These are phyloP conservation scores for Lagorchestes hirsutus DNA, from an alignment of 2,797 vertebrate genomes.

Conservation along the genomic window DNA sequence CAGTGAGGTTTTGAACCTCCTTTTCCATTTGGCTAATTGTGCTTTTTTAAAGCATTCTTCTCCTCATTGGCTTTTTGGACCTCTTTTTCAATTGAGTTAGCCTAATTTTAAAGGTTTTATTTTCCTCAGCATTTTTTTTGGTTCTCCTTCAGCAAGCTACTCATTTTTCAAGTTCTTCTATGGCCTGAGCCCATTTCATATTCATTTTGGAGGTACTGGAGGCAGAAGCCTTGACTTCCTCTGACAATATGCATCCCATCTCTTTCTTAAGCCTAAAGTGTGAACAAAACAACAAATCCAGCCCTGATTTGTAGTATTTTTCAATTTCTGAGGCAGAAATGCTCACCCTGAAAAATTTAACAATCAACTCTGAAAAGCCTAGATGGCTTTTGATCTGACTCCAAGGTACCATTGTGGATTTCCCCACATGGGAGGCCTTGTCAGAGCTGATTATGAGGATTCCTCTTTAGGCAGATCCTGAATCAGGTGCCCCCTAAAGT, in stretches of 20 bases:
- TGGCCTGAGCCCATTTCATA: no score
- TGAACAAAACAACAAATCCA: not conserved
- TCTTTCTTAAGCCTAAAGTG: not conserved
- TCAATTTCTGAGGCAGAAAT: not conserved
- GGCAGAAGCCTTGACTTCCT: no score
- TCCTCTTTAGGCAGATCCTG: not conserved
- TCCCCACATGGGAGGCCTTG: not conserved
- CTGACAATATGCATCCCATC: not conserved
- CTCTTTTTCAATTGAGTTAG: no score
- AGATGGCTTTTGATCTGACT: not conserved
- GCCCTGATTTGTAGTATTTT: not conserved
- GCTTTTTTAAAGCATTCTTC: no score
- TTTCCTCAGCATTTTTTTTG: no score
- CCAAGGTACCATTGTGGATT: not conserved
- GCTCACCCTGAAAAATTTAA: not conserved
- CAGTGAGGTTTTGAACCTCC: no score
- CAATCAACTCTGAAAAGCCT: not conserved
- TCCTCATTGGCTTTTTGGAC: no score
- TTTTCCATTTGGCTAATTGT: no score
- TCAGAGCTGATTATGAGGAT: not conserved
- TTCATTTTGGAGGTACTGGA: no score
- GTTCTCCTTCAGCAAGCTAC: no score
- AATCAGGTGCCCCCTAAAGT: not conserved
- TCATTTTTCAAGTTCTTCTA: no score
- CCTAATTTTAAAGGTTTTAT: no score